A percentile compares a stretch with the other conserved stretches of the same genome.
phyloP scores from a whole-genome alignment of 2,888 invertebrate genomes.

The Polydrusus tereticollis region DNA sequence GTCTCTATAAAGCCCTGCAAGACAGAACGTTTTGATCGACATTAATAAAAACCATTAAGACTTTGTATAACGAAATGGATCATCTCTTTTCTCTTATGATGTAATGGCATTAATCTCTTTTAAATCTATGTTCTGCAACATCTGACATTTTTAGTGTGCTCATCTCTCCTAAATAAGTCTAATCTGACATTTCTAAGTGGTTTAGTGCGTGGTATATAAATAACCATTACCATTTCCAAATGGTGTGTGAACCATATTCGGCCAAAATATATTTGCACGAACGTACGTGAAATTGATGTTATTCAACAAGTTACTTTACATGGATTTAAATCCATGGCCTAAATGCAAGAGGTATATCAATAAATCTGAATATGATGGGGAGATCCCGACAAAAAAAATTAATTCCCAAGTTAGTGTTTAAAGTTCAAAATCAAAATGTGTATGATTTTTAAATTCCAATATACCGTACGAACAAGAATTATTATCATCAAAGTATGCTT shows the following conservation, averaged over 20 bases:
- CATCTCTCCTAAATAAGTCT: conserved; percentile 19
- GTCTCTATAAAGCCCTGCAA: no score
- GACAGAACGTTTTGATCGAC: no score
- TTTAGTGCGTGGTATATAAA: conserved; percentile 12
- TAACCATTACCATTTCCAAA: conserved; percentile 4
- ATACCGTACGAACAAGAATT: no score
- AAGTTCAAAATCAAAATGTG: no score
- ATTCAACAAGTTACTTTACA: neutral
- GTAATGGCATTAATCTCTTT: neutral
- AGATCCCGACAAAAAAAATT: neutral
- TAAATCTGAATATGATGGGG: neutral
- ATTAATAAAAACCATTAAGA: no score
- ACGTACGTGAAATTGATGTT: neutral
- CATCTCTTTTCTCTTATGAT: neutral
- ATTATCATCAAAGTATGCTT: no score
- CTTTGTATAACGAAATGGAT: no score
- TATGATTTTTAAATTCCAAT: no score
- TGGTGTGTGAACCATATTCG: conserved; percentile 1
- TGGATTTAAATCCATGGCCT: neutral
- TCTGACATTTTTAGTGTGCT: conserved; percentile 15
- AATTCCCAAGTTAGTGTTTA: no score
- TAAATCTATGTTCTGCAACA: neutral
- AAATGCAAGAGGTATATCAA: neutral
- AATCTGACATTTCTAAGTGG: conserved; percentile 16
- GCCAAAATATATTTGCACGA: neutral